These are phyloP conservation scores for Cyprinodon diabolis DNA, from an alignment of 2,797 vertebrate species.

Conservation along the genomic window DNA sequence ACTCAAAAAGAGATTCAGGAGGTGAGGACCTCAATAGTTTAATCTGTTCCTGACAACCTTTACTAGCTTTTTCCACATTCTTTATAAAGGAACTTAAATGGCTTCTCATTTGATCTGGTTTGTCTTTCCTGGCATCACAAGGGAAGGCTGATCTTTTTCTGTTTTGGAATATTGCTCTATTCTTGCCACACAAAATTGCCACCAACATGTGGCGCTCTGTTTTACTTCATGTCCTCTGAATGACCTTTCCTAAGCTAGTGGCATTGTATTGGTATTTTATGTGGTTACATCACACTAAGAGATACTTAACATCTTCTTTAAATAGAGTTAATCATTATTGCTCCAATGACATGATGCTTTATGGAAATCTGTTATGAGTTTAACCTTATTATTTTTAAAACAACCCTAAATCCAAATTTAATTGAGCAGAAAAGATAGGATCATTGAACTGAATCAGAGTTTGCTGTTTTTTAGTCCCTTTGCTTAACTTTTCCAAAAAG, in stretches of 20 bases:
- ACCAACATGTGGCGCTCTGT: background rate
- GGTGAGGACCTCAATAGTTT: background rate
- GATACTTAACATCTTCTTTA: background rate
- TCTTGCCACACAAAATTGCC: background rate
- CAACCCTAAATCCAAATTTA: background rate
- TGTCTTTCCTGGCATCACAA: background rate
- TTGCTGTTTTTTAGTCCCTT: background rate
- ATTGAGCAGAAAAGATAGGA: background rate
- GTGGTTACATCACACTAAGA: background rate
- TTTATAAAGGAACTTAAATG: background rate
- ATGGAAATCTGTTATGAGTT: background rate
- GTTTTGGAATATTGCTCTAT: no score
- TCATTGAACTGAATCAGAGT: background rate
- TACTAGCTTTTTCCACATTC: no score
- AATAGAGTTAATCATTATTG: background rate
- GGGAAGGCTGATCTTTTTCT: background rate
- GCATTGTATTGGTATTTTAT: background rate
- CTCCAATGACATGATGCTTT: background rate
- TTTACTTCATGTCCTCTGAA: background rate
- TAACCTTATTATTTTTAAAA: background rate
- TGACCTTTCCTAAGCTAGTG: no score
- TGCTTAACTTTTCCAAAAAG: background rate
- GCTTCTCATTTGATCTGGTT: background rate
- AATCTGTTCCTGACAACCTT: background rate
- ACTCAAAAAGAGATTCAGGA: background rate